Percentiles rank a stretch among this genome's conserved stretches.
These are phyloP conservation scores for Solenodon paradoxus DNA, from an alignment of 2,113 vertebrate species.

Conservation along the genomic window DNA sequence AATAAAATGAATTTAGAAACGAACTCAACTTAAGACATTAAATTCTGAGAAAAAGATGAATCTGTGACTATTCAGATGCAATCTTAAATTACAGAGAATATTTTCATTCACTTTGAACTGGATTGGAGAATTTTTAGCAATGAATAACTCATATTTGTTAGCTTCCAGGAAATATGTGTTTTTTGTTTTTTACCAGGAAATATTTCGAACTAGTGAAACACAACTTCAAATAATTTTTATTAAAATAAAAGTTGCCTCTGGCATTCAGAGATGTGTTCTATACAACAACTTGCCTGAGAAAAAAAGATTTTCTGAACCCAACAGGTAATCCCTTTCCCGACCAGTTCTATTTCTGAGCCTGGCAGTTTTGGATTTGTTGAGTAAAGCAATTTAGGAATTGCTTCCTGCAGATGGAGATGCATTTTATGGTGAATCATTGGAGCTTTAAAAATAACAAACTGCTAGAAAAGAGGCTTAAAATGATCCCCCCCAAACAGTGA, in stretches of 20 bases:
- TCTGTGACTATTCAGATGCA: not conserved
- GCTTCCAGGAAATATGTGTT: not conserved
- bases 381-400: slow-evolving; percentile 74
- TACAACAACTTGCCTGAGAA: not conserved
- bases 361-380: slow-evolving; percentile 66
- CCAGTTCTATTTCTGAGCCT: slow-evolving; percentile 51
- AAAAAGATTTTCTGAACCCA: slow-evolving; percentile 38
- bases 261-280: not conserved
- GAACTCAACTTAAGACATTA: not conserved
- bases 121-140: not conserved
- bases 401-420: slow-evolving; percentile 72
- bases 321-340: slow-evolving; percentile 62
- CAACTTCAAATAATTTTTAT: slow-evolving; percentile 34
- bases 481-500: slow-evolving; percentile 74
- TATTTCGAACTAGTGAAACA: slow-evolving; percentile 13
- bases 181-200: not conserved
- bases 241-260: not conserved
- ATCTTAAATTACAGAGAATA: slow-evolving; percentile 30
- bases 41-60: not conserved
- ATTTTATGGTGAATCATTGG: slow-evolving; percentile 67
- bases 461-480: slow-evolving; percentile 60
- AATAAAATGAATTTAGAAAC: not conserved
- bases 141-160: not conserved
- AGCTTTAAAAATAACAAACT: slow-evolving; percentile 74
- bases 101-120: not conserved